Evolutionary conservation across 2,797 vertebrate species (phyloP).

Genomic region (Esox lucius): DNA sequence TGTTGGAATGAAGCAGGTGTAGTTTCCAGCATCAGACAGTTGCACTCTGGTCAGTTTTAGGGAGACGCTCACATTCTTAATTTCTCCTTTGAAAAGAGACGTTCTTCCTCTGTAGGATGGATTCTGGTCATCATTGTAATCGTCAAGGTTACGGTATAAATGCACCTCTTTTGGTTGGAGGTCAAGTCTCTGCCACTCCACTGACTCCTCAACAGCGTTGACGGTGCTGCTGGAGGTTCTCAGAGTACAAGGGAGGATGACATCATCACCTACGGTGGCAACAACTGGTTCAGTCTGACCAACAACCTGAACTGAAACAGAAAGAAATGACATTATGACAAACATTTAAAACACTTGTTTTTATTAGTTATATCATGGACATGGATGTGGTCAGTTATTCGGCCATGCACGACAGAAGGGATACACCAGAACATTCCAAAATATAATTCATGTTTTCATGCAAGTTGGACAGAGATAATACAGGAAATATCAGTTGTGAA

Average conservation of each 20-base stretch:
- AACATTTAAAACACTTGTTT: neutral
- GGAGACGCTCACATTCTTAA: neutral
- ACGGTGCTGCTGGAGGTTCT: neutral
- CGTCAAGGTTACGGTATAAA: neutral
- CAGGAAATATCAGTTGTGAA: too few species aligned
- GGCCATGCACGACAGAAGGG: too few species aligned
- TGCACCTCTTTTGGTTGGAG: neutral
- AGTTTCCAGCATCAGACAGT: neutral
- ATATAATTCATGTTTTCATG: too few species aligned
- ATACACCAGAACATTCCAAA: too few species aligned
- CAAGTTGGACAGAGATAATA: too few species aligned
- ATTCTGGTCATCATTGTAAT: neutral
- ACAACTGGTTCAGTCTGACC: neutral
- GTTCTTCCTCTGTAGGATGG: neutral
- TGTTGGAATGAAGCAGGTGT: neutral
- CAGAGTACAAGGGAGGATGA: neutral
- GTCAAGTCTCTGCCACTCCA: neutral
- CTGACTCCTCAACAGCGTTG: neutral
- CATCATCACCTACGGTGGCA: neutral
- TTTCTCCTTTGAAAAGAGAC: neutral
- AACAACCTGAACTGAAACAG: too few species aligned
- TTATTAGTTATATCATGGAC: neutral
- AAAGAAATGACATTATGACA: neutral
- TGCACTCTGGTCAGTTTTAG: neutral
- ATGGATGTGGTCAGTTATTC: neutral